phyloP scores from a whole-genome alignment of 1,140 invertebrate genomes.

The Amphibalanus amphitrite region DNA sequence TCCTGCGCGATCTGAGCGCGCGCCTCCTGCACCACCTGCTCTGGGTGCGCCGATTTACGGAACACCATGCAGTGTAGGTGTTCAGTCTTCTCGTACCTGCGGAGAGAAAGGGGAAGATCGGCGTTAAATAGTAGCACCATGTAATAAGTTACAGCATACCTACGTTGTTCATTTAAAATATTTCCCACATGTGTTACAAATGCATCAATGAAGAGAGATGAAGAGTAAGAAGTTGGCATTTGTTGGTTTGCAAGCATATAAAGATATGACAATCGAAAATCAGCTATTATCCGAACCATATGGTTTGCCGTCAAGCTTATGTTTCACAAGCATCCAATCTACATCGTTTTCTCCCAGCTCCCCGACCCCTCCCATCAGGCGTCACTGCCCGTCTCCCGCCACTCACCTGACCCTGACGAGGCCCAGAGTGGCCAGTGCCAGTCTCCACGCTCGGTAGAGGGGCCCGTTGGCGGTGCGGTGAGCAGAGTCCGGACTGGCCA shows the following conservation, averaged over 20 bases:
- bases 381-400: no score
- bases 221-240: background rate
- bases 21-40: background rate
- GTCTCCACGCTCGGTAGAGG: background rate
- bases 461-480: background rate
- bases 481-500: background rate
- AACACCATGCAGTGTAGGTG: constrained; percentile 1
- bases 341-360: no score
- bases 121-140: background rate
- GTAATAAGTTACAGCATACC: background rate
- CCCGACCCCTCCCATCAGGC: no score
- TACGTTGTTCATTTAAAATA: background rate
- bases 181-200: background rate
- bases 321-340: no score
- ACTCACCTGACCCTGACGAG: background rate
- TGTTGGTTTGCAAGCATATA: background rate
- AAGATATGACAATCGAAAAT: background rate
- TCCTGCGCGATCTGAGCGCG: background rate
- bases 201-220: no score
- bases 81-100: background rate
- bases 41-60: background rate
- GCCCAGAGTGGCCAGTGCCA: background rate
- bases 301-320: no score
- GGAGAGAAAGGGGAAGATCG: background rate
- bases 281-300: no score